A percentile compares a stretch with the other conserved stretches of the same genome.
These are phyloP conservation scores for Bolinopsis microptera DNA, from an alignment of 37 sponge, comb jelly and placozoan species.

Conservation along the genomic window DNA sequence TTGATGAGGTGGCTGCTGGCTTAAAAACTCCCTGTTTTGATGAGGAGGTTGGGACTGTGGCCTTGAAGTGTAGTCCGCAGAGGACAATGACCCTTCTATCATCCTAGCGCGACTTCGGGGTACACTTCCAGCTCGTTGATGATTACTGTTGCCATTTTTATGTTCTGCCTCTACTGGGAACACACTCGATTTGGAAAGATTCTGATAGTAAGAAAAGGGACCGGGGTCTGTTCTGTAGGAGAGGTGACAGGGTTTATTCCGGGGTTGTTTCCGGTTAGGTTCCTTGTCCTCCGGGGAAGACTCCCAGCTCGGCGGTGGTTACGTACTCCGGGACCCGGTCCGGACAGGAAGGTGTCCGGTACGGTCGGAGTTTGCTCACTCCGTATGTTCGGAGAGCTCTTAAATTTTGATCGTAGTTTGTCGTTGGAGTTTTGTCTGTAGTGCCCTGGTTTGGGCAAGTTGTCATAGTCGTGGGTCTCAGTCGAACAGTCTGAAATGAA, in stretches of 20 bases:
- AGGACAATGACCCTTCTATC: not conserved
- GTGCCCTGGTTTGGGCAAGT: not conserved
- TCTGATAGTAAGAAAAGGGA: not conserved
- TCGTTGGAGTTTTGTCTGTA: not conserved
- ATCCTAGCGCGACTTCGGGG: not conserved
- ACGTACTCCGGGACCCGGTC: not conserved
- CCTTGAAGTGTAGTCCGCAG: not conserved
- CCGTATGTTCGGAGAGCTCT: not conserved
- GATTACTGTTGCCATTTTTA: too few species aligned
- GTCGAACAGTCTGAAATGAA: not conserved
- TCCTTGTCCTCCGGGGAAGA: not conserved
- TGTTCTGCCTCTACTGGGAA: not conserved
- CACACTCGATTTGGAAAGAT: not conserved
- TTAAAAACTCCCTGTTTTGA: not conserved
- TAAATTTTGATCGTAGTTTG: not conserved
- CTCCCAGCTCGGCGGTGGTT: not conserved
- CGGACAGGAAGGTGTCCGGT: not conserved
- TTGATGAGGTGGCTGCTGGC: not conserved
- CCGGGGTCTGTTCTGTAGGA: too few species aligned
- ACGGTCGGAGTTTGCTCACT: not conserved
- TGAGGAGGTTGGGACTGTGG: not conserved
- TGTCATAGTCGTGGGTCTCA: not conserved
- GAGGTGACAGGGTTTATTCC: too few species aligned
- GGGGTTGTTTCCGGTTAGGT: not conserved
- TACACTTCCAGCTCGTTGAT: not conserved